These are phyloP conservation scores for Stegastes partitus DNA, from an alignment of 2,113 vertebrate genomes.

Conservation along the genomic window DNA sequence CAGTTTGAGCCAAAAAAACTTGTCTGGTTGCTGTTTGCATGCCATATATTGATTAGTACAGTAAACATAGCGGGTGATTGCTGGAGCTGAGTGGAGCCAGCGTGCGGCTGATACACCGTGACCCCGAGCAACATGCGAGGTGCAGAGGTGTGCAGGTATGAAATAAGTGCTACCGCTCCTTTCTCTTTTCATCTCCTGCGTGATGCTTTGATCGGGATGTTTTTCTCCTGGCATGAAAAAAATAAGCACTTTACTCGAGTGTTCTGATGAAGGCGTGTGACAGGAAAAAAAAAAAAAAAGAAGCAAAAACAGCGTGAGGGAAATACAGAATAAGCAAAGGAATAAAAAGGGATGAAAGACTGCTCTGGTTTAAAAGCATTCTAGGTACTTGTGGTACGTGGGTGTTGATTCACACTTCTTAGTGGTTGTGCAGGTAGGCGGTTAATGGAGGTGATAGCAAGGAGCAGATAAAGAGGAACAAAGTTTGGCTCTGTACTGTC, in stretches of 20 bases:
- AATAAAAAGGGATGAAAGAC: background rate
- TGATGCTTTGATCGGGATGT: background rate
- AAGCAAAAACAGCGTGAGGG: background rate
- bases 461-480: background rate
- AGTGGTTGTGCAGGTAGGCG: background rate
- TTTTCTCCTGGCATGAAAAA: background rate
- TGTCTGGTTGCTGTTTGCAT: background rate
- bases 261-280: background rate
- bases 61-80: conserved; percentile 32
- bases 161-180: background rate
- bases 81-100: conserved; percentile 20
- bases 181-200: conserved; percentile 5
- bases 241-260: background rate
- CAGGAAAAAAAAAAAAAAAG: too few species aligned
- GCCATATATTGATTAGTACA: conserved; percentile 25
- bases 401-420: background rate
- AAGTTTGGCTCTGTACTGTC: background rate
- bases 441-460: background rate
- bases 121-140: conserved; percentile 12
- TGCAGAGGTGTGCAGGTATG: background rate
- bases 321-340: background rate
- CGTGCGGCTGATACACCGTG: background rate
- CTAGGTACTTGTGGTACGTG: background rate
- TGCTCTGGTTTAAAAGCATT: background rate
- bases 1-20: background rate